phyloP scores from a whole-genome alignment of 2,113 vertebrate genomes.

The Chunga burmeisteri region DNA sequence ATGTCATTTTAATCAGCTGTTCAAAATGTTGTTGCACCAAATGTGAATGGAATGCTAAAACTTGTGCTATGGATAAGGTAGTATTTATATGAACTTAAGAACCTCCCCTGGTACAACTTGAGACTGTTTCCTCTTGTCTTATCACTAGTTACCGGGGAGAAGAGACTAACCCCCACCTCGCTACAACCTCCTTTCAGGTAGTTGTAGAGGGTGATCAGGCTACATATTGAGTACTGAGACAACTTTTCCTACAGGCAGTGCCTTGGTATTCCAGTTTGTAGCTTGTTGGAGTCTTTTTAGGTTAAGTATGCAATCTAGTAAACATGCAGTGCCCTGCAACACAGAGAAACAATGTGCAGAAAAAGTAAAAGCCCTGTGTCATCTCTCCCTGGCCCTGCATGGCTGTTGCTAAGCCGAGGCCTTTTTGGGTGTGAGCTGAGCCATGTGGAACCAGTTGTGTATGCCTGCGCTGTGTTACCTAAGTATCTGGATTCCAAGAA shows the following conservation, averaged over 20 bases:
- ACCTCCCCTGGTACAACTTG: neutral
- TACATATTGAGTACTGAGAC: neutral
- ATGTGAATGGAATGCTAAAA: neutral
- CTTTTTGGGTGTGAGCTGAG: neutral
- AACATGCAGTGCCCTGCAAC: neutral
- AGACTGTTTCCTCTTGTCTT: no score
- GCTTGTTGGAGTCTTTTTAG: neutral
- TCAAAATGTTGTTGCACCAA: neutral
- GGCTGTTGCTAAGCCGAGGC: neutral
- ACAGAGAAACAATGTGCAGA: neutral
- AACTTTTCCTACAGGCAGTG: neutral
- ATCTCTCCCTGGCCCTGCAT: neutral
- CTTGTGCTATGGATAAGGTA: neutral
- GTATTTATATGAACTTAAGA: neutral
- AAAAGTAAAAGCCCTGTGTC: neutral
- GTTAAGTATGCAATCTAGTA: neutral
- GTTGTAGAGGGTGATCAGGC: no score
- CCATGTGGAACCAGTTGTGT: neutral
- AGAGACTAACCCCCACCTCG: no score
- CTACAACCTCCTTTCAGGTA: no score
- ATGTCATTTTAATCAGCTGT: neutral
- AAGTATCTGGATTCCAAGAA: neutral
- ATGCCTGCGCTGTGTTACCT: neutral
- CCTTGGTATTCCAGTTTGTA: neutral
- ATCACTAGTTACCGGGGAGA: no score